Conservation (phyloP, 2,888 invertebrate genomes). For the Palloptera scutellata region DNA sequence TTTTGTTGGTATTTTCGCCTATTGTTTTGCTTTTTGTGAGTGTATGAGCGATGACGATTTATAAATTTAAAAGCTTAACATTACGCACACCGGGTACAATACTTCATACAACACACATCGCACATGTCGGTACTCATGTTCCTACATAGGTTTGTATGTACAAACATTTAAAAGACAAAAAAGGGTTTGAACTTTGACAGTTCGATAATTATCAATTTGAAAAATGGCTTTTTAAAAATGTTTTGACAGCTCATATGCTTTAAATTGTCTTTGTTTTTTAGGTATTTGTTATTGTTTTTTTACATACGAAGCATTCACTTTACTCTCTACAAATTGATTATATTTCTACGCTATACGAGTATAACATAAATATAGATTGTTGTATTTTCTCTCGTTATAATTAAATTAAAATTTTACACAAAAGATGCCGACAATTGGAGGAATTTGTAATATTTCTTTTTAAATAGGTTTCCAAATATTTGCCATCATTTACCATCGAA, state of each 20-base stretch:
- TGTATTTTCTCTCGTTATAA: too few species aligned
- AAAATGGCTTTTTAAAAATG: slow-evolving; percentile 31
- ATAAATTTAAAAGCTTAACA: too few species aligned
- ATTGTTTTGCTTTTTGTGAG: slow-evolving; percentile 6
- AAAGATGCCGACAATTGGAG: too few species aligned
- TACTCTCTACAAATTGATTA: too few species aligned
- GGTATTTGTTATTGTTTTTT: not conserved
- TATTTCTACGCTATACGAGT: too few species aligned
- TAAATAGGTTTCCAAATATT: too few species aligned
- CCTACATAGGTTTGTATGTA: not conserved
- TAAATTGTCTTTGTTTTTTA: slow-evolving; percentile 13
- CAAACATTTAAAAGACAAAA: too few species aligned
- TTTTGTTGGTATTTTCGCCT: not conserved
- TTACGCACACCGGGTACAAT: too few species aligned
- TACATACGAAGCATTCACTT: not conserved
- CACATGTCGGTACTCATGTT: not conserved
- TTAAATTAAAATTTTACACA: too few species aligned
- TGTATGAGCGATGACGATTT: not conserved
- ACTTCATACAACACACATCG: not conserved
- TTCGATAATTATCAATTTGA: slow-evolving; percentile 29
- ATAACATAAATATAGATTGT: too few species aligned
- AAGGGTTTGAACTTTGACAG: slow-evolving; percentile 21
- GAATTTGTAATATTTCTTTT: too few species aligned
- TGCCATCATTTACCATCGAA: too few species aligned
- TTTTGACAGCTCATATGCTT: slow-evolving; percentile 33